phyloP scores from a whole-genome alignment of 2,888 invertebrate species.

The Chrysolina haemoptera region DNA sequence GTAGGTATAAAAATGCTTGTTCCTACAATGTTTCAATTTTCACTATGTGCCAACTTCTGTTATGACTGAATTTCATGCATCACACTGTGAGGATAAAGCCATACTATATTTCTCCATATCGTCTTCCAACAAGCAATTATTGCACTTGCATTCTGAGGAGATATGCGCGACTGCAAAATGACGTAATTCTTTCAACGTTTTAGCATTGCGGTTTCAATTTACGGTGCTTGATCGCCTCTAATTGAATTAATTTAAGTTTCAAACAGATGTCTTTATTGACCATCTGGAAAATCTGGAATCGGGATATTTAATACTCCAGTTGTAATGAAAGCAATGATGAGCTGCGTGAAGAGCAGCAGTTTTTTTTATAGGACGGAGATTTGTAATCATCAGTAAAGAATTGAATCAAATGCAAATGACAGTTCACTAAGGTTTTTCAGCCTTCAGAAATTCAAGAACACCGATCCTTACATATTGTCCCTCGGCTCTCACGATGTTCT shows the following conservation, averaged over 20 bases:
- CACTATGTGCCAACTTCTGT: no score
- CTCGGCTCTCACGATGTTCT: no score
- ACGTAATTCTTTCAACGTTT: neutral
- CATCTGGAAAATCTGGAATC: constrained; percentile 37
- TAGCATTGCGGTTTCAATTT: constrained; percentile 21
- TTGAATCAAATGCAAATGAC: no score
- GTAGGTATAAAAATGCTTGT: no score
- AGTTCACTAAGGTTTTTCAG: no score
- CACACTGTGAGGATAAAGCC: neutral
- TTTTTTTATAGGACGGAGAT: neutral
- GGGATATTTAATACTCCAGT: constrained; percentile 25
- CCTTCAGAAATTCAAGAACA: no score
- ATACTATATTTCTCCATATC: neutral
- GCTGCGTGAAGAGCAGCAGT: neutral
- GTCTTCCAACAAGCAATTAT: neutral
- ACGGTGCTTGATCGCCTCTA: constrained; percentile 21
- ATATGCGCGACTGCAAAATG: neutral
- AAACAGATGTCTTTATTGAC: constrained; percentile 40
- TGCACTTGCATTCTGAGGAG: neutral
- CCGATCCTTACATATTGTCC: no score
- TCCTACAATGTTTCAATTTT: neutral
- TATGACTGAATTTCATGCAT: no score
- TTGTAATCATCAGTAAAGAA: no score
- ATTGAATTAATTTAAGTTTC: constrained; percentile 38
- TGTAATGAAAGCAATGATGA: neutral